phyloP scores from a whole-genome alignment of 2,113 vertebrate genomes.

The Eulacestoma nigropectus region DNA sequence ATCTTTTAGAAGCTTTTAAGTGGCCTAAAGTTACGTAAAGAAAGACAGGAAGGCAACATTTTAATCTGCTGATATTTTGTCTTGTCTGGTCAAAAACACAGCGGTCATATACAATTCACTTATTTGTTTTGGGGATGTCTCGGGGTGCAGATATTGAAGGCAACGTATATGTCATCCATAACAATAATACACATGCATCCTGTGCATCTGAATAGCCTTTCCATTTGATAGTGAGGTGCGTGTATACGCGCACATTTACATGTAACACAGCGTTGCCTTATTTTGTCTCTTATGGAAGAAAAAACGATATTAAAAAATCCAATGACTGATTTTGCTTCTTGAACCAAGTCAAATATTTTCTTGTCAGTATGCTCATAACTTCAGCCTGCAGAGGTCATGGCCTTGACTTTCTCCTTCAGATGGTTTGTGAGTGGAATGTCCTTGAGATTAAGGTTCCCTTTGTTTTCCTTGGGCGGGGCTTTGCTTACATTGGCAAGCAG shows the following conservation, averaged over 20 bases:
- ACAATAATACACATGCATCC: background rate
- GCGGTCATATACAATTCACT: background rate
- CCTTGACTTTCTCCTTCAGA: slow-evolving; percentile 79
- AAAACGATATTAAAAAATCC: slow-evolving; percentile 73
- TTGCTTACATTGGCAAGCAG: slow-evolving; percentile 79
- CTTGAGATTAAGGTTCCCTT: slow-evolving; percentile 73
- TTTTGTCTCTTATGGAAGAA: slow-evolving; percentile 46
- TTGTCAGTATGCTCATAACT: slow-evolving; percentile 79
- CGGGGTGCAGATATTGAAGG: background rate
- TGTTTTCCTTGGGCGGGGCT: slow-evolving; percentile 80
- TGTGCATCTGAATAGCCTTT: background rate
- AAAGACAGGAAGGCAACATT: background rate
- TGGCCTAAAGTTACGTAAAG: background rate
- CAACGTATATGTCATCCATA: background rate
- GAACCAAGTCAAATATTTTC: slow-evolving; percentile 84
- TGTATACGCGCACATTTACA: background rate
- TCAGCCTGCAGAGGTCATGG: slow-evolving; percentile 73
- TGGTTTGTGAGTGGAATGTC: slow-evolving; percentile 77
- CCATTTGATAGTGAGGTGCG: background rate
- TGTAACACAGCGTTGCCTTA: background rate
- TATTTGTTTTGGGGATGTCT: background rate
- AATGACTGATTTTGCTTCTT: slow-evolving; percentile 74
- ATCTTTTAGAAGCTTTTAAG: background rate
- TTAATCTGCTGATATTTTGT: background rate
- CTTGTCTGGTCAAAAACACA: background rate